phyloP scores from a whole-genome alignment of 2,888 invertebrate species.

The Pristionchus entomophagus region DNA sequence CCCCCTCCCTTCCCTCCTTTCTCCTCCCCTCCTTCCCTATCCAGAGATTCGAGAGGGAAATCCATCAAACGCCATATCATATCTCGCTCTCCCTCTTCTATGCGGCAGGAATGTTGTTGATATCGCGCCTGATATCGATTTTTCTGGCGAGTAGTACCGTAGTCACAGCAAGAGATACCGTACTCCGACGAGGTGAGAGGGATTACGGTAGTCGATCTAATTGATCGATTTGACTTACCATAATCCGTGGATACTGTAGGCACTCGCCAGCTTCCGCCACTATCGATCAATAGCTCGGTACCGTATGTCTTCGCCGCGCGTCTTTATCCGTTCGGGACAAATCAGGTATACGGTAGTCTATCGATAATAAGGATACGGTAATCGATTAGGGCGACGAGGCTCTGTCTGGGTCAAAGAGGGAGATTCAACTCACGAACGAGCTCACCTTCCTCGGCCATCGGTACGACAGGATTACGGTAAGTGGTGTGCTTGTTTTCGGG shows the following conservation, averaged over 20 bases:
- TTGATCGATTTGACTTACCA: neutral
- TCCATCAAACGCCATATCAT: neutral
- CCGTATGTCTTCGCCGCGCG: conserved; percentile 75
- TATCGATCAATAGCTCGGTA: conserved; percentile 70
- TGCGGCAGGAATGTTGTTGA: conserved; percentile 42
- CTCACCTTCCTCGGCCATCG: conserved; percentile 30
- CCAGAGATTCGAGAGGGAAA: neutral
- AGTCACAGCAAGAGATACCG: neutral
- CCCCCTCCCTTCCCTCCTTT: conserved; percentile 15
- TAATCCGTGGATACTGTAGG: neutral
- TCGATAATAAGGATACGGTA: neutral
- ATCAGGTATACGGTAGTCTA: conserved; percentile 31
- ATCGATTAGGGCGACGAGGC: conserved; percentile 19
- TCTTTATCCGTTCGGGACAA: conserved; percentile 73
- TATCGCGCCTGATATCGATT: conserved; percentile 35
- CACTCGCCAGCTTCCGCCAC: neutral
- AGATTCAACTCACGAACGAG: neutral
- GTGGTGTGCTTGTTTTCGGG: neutral
- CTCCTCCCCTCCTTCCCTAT: neutral
- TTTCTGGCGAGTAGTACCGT: neutral
- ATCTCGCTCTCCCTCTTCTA: neutral
- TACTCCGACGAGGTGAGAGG: conserved; percentile 9
- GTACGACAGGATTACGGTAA: conserved; percentile 40
- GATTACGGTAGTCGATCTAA: too few species aligned
- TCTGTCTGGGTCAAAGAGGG: neutral